Percentiles rank a stretch among this genome's conserved stretches.
phyloP scores from a whole-genome alignment of 2,797 vertebrate species.

The Chelon auratus region DNA sequence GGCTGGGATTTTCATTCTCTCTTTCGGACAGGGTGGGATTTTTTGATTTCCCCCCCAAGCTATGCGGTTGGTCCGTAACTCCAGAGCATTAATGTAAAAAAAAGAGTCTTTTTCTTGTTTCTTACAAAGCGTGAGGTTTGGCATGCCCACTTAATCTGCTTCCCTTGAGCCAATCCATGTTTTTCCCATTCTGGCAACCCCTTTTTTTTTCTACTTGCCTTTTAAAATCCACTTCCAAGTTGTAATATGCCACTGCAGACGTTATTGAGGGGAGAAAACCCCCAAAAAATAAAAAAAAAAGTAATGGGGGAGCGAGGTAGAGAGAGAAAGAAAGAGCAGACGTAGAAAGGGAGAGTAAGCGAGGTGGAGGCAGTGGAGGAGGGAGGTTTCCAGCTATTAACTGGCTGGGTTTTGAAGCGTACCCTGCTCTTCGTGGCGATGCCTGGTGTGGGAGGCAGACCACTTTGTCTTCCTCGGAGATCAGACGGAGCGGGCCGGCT shows the following conservation, averaged over 20 bases:
- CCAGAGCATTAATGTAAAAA: constrained; percentile 75
- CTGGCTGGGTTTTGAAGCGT: constrained; percentile 59
- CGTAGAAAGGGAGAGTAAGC: constrained; percentile 34
- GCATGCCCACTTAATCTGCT: constrained; percentile 76
- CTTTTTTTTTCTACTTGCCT: constrained; percentile 63
- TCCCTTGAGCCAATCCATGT: constrained; percentile 81
- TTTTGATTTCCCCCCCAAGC: constrained; percentile 58
- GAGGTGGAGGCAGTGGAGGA: constrained; percentile 27
- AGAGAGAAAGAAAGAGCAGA: constrained; percentile 58
- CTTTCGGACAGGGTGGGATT: constrained; percentile 64
- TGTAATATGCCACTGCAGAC: constrained; percentile 79
- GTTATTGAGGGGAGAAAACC: constrained; percentile 72
- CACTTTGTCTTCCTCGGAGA: constrained; percentile 73
- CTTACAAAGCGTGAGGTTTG: constrained; percentile 84
- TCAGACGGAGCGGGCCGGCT: constrained; percentile 60
- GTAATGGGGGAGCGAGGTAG: constrained; percentile 53
- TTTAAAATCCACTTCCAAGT: constrained; percentile 83
- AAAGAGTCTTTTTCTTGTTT: constrained; percentile 77
- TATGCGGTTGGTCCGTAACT: constrained; percentile 80
- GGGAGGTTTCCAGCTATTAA: constrained; percentile 61
- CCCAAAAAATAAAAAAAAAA: constrained; percentile 35
- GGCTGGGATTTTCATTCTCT: constrained; percentile 73
- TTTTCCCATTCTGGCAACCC: constrained; percentile 81
- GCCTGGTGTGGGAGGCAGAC: constrained; percentile 68
- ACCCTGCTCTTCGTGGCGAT: constrained; percentile 61